Evolutionary conservation across 2,888 invertebrate species (phyloP).

Genomic region (Zygaena filipendulae): DNA sequence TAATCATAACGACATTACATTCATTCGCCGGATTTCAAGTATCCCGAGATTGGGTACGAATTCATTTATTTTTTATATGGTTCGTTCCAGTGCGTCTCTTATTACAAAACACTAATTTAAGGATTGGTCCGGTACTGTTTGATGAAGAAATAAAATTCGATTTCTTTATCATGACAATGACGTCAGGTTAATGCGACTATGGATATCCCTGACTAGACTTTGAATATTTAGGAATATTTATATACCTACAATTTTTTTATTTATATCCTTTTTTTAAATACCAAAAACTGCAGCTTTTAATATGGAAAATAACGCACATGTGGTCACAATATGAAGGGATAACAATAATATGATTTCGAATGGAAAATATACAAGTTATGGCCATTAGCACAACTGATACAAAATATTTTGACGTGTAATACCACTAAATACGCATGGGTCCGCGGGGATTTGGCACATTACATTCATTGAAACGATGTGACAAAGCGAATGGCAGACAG

Average conservation of each 20-base stretch:
- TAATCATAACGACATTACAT: constrained; percentile 67
- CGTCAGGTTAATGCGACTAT: too few relatives aligned
- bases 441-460: constrained; percentile 48
- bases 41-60: constrained; percentile 39
- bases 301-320: constrained; percentile 33
- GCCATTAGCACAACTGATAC: constrained; percentile 60
- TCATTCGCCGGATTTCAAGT: constrained; percentile 61
- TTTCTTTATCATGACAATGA: too few relatives aligned
- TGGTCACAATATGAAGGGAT: constrained; percentile 41
- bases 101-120: constrained; percentile 45
- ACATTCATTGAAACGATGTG: constrained; percentile 30
- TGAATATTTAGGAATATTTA: too few relatives aligned
- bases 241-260: too few relatives aligned
- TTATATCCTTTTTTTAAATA: too few relatives aligned
- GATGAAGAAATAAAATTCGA: too few relatives aligned
- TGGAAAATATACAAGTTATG: too few relatives aligned
- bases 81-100: constrained; percentile 38
- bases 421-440: constrained; percentile 48
- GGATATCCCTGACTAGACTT: too few relatives aligned
- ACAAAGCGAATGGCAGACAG: constrained; percentile 50
- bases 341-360: too few relatives aligned
- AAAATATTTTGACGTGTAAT: constrained; percentile 64
- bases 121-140: too few relatives aligned
- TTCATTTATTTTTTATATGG: constrained; percentile 36
- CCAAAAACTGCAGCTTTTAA: too few relatives aligned